Base-by-base conservation (phyloP, 2,797 vertebrate genomes). In the Onychomys leucogaster region DNA sequence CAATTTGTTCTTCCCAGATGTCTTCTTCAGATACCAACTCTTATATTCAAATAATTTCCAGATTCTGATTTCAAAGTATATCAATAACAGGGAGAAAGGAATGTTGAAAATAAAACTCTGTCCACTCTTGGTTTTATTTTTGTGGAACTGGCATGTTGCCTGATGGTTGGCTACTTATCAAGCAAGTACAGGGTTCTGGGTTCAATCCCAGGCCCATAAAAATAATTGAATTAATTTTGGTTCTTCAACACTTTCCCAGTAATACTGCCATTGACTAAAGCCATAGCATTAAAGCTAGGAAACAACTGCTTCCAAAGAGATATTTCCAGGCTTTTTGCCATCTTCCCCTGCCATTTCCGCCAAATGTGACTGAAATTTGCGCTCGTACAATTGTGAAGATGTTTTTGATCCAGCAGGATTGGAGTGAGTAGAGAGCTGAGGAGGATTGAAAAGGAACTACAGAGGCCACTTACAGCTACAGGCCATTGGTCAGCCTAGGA, bases 151-250 rank as follows among this genome's bases (percentile, higher is more conserved):
- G 69, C 17, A 59, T 43, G 37, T 43, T 75, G 52, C 25, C 55
- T 52, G 32, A 1, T 88, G 49, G 6, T 25, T 57, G n/a, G 55
- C 29, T 12, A 17, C 21, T 59, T 57, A 55, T 41, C 37, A 21
- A 75, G n/a, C 14, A 87, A 12, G n/a, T 55, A 34, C 2, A 57
- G 57, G 17, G n/a, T 71, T 43, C 63, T 71, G n/a, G 9, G 27
- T 71, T 88, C 86, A 88, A 59, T 75, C 3, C 69, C 10, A 59
- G 69, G 2, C n/a, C 7, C 69, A 32, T 27, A 12, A 59, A 88
- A 88, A 59, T 37, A 43, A 73, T 90, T 49, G 63, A 93, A 91
- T 88, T 83, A n/a, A 57, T 95, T 81, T 95, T 63, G n/a, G 2
- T 84, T 94, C 41, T 84, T 32, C 81, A 81, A 88, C 23, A 19